These are phyloP conservation scores for Amblyopsis rosae DNA, from an alignment of 2,113 vertebrate genomes.

Conservation along the genomic window DNA sequence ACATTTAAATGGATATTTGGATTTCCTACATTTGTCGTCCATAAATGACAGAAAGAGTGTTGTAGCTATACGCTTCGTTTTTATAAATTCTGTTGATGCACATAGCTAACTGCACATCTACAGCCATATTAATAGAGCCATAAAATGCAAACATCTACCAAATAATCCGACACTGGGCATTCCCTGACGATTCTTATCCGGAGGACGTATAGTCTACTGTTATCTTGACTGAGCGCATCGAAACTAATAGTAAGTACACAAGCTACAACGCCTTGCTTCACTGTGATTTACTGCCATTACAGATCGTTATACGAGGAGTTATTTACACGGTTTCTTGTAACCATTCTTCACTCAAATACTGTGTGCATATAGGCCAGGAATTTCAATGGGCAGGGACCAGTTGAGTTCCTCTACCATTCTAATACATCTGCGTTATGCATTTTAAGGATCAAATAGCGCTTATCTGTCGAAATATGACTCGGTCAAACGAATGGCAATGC, in stretches of 20 bases:
- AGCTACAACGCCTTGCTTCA: constrained; percentile 43
- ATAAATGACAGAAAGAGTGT: constrained; percentile 31
- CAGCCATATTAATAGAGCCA: constrained; percentile 58
- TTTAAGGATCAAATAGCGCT: not conserved
- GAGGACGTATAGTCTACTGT: constrained; percentile 48
- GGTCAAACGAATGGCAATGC: constrained; percentile 3
- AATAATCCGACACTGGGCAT: constrained; percentile 52
- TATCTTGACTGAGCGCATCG: constrained; percentile 50
- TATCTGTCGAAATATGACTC: not conserved
- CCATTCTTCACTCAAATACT: constrained; percentile 2
- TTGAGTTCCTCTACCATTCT: constrained; percentile 13
- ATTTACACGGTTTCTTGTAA: not conserved
- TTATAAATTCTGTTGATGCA: constrained; percentile 34
- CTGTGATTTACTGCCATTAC: constrained; percentile 22
- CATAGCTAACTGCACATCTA: constrained; percentile 47
- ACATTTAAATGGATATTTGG: constrained; percentile 36
- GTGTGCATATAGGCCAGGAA: constrained; percentile 21
- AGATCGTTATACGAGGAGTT: constrained; percentile 5
- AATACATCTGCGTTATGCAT: constrained; percentile 5
- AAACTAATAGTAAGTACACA: constrained; percentile 69
- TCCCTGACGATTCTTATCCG: constrained; percentile 43
- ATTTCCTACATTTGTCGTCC: constrained; percentile 46
- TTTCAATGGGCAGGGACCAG: constrained; percentile 23
- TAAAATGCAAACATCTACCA: constrained; percentile 58
- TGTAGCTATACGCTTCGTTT: constrained; percentile 21